Base-by-base conservation (phyloP, 2,888 invertebrate species). In the Cantharis rustica region DNA sequence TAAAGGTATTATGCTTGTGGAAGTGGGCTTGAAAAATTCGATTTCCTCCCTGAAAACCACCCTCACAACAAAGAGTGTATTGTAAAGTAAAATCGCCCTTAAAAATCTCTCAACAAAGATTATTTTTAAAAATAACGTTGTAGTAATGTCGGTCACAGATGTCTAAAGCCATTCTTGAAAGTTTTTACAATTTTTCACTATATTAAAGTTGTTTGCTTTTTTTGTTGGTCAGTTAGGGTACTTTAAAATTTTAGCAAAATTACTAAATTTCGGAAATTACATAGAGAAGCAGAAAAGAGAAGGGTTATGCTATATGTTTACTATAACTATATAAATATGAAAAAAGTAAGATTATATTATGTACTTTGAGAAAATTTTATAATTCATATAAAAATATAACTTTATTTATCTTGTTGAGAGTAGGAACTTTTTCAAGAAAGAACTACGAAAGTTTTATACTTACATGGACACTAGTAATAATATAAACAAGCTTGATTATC, bases 11-110 rank as follows among this genome's bases (percentile, higher is more conserved):
- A 86, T 88, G 82, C 83, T 84, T 84, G 86, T 87, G 87, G 88
- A 88, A 88, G 88, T 88, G 86, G 87, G 87, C 87, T 88, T 87
- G 88, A 88, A 88, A 87, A 87, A 88, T 88, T 87, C 87, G 86
- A 88, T 88, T 88, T 88, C 87, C 86, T 86, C 85, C 84, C 84
- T 84, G 82, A 83, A 84, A 87, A 85, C 86, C 86, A 84, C 86
- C 86, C 86, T 86, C 86, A 81, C 84, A 84, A 83, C 84, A 84
- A 85, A 82, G 83, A 82, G 80, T 69, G 72, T 63, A 76, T 82
- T 82, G 82, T 77, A 77, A 71, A 75, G 73, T 75, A 75, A 77
- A 79, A 62, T 70, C 76, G 75, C 75, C 79, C 77, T 79, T 79
- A 79, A 77, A 77, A 75, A 75, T 75, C 47, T 13, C 64, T 72